Evolutionary conservation across 2,888 invertebrate species (phyloP).

Genomic region (Rhamphomyia laevipes): DNA sequence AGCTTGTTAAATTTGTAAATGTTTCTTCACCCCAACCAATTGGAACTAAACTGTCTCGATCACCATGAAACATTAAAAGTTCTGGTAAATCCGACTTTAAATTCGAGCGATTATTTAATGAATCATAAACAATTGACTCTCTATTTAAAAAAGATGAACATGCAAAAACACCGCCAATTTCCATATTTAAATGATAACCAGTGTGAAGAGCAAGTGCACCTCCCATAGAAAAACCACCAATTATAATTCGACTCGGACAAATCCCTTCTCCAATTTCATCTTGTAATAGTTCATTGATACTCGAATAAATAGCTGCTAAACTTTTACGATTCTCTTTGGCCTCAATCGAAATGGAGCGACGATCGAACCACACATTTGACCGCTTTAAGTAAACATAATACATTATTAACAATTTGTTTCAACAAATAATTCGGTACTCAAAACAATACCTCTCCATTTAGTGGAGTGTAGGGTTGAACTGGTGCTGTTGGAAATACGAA

Average conservation of each 20-base stretch:
- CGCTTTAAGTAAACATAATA: conserved; percentile 7
- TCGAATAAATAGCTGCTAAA: conserved; percentile 37
- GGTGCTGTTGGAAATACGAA: conserved; percentile 72
- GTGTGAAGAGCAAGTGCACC: conserved; percentile 64
- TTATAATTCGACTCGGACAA: conserved; percentile 53
- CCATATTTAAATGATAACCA: conserved; percentile 52
- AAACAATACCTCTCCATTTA: conserved; percentile 19
- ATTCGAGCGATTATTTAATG: conserved; percentile 27
- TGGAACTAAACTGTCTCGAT: conserved; percentile 51
- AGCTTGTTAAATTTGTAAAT: conserved; percentile 42
- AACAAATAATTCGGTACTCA: no score
- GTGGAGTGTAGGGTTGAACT: conserved; percentile 48
- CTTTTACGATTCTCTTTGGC: conserved; percentile 27
- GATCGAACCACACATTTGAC: conserved; percentile 68
- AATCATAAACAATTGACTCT: conserved; percentile 56
- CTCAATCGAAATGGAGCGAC: conserved; percentile 44
- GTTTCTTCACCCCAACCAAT: conserved; percentile 53
- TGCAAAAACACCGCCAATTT: conserved; percentile 61
- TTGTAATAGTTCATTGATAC: conserved; percentile 50
- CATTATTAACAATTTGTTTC: no score
- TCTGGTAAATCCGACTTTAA: conserved; percentile 21
- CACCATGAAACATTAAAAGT: conserved; percentile 32
- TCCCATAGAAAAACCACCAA: conserved; percentile 84
- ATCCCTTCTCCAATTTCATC: conserved; percentile 55
- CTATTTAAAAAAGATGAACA: conserved; percentile 68